Base-by-base conservation (phyloP, 2,888 invertebrate genomes). In the Hemaris fuciformis region DNA sequence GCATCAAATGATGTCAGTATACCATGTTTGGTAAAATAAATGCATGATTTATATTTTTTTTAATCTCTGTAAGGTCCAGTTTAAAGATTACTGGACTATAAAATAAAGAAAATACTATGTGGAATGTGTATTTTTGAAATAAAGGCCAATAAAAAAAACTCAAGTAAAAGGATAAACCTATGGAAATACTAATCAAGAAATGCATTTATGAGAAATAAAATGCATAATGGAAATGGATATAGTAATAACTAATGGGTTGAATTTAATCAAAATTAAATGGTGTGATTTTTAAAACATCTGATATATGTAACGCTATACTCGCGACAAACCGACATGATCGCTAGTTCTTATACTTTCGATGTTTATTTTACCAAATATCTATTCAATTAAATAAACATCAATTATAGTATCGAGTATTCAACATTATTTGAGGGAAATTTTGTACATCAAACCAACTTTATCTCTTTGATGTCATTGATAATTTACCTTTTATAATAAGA, bases 1-100 rank as follows among this genome's bases (percentile, higher is more conserved):
- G 90, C 79, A 79, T 80, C 65, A 59, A 59, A 59, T 63, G 46
- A 59, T 48, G 34, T 46, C 22, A 34, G 59, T 38, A 18, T 59
- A 59, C 46, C 59, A 38, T 25, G 53, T 13, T 38, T 15, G 56
- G 59, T 62, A 62, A 60, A 60, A 60, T 42, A 60, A 60, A 60
- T 60, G 48, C 53, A 60, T 38, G 0, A 38, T 53, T 60, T 25
- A 25, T 38, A 41, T 2, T 23, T 60, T 60, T 60, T 53, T 46
- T 60, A 41, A 38, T 42, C 27, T 31, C 53, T 10, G 18, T 18
- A 31, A 27, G 53, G 38, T 60, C 60, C 48, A 34, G 27, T 2
- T 15, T 18, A 10, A 53, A 10, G 23, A 60, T 38, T 13, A 53
- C 25, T 7, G 31, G 5, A 27, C n/a, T 20, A 20, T 3, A 6